Evolutionary conservation across 2,797 vertebrate genomes (phyloP).

Genomic region (Crax fasciolata): DNA sequence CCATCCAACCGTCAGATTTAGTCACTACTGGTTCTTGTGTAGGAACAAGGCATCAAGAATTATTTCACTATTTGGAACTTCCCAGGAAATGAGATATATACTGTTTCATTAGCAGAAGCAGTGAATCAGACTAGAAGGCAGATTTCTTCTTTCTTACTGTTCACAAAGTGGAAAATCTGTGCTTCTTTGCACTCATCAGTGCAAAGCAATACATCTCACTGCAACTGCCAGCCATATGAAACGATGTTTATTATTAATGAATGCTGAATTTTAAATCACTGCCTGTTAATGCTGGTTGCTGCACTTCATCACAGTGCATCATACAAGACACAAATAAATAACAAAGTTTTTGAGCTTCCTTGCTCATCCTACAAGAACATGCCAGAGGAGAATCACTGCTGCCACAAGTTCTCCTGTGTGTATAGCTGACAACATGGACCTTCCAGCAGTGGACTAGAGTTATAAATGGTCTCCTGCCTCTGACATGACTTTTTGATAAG

Average conservation of each 20-base stretch:
- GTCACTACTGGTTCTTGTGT: background rate
- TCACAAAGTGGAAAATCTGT: fast-evolving
- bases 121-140: background rate
- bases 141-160: background rate
- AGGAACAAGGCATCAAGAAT: background rate
- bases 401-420: background rate
- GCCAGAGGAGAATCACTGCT: background rate
- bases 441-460: slow-evolving; percentile 16
- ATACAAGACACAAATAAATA: background rate
- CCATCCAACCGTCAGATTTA: background rate
- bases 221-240: background rate
- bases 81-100: background rate
- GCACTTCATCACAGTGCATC: fast-evolving
- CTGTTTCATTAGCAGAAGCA: background rate
- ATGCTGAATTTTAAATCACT: background rate
- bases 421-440: background rate
- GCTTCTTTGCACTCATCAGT: background rate
- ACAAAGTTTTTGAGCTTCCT: background rate
- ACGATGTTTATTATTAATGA: background rate
- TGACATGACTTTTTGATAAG: background rate
- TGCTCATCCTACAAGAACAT: background rate
- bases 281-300: background rate
- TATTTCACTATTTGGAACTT: background rate
- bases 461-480: slow-evolving; percentile 39
- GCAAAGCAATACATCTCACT: background rate